Evolutionary conservation across 2,113 vertebrate species (phyloP), one percentile per base, ranked within the genome.

Genomic region (Aspidoscelis tigris): DNA sequence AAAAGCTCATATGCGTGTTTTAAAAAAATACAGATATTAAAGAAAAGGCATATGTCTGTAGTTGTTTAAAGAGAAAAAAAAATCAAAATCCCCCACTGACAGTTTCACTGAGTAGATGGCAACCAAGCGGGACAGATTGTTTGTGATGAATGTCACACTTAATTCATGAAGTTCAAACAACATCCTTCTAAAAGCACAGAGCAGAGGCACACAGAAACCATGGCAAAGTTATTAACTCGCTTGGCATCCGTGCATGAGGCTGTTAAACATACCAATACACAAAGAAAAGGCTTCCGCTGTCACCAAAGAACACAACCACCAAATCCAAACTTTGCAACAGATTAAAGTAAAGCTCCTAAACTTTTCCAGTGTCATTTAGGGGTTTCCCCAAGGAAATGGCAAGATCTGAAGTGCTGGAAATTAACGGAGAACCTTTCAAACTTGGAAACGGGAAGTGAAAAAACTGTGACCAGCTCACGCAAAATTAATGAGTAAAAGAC

Each of bases 371-470:
- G 7, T 79, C 24, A 47, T 22, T 81, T 22, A 33, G 21, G 11
- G 1, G 5, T 22, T 50, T 61, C 69, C 47, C 7, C 5, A 0
- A 68, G 69, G 58, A 89, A 84, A 71, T 47, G 41, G 39, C 20
- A 69, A 83, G 39, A 20, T 80, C 53, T 80, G 24, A 76, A 76
- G 33, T 39, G 22, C 76, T 83, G 43, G 53, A 50, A 74, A 69
- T 69, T 86, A 81, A 81, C 22, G 9, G 4, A 33, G 20, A 43
- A 47, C 53, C 44, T 12, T 73, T 77, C 58, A 76, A 71, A 86
- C 39, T 33, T 24, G 20, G 39, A 47, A 41, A 12, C 55, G n/a
- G 73, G 78, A 86, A 74, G 50, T 16, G 12, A 68, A 53, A 41
- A 12, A 75, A 65, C 10, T 22, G 41, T n/a, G n/a, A 47, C 72